Base-by-base conservation (phyloP, 2,113 vertebrate species). In the Colaptes auratus region DNA sequence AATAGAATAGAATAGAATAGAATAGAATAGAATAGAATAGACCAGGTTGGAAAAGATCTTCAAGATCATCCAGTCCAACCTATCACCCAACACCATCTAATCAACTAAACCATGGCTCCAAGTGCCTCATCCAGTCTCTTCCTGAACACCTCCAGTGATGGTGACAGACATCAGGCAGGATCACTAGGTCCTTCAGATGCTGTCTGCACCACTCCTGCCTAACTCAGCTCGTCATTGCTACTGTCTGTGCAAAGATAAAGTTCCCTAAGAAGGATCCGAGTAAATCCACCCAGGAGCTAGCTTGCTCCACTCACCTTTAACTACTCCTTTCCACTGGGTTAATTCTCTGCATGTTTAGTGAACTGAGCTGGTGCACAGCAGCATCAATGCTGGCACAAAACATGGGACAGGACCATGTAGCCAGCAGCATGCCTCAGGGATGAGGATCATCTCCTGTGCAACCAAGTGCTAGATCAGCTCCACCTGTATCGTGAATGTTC, bases 351-450 rank as follows among this genome's bases (percentile, higher is more conserved):
- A 65, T n/a, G 28, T 53, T 61, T 61, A 72, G 19, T 60, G 64
- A 72, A 48, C 19, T 31, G 58, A 89, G 66, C 44, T 84, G 85
- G 27, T 2, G 2, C 46, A 56, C 66, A 72, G 61, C 0, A 1
- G 36, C 53, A 58, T 11, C 2, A 0, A 31, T 33, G 53, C 65
- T 77, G 50, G 70, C 61, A 87, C 28, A 58, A 72, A 25, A 42
- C 71, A 74, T 3, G n/a, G 44, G 46, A 52, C 24, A 53, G 59
- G 31, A 52, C 18, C 39, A 24, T 3, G 30, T 14, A 61, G 60
- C 30, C 69, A 77, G 83, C 35, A 74, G 67, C 31, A 27, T 0
- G 0, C 0, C 1, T 0, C 0, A 7, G 46, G 15, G 39, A 55
- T 55, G 31, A 91, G 24, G 35, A 94, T 55, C 59, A 46, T 10